Percentiles rank a stretch among this genome's conserved stretches.
phyloP scores from a whole-genome alignment of 2,888 invertebrate species.

The Tiliacea aurago region DNA sequence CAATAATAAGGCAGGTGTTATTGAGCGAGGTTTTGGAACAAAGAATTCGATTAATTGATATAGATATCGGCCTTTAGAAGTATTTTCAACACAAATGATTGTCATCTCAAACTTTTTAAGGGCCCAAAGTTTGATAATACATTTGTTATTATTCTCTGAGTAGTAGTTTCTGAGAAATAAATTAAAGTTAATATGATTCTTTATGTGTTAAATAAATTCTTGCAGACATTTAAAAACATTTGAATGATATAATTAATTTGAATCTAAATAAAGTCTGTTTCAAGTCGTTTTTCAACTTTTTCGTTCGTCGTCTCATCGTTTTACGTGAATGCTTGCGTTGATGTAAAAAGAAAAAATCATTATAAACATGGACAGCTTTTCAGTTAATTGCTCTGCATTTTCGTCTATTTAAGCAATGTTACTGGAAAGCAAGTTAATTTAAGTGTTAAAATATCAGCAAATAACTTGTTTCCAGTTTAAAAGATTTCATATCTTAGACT shows the following conservation, averaged over 20 bases:
- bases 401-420: not conserved
- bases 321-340: not conserved
- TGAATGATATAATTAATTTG: not conserved
- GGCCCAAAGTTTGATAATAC: conserved; percentile 10
- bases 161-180: conserved; percentile 10
- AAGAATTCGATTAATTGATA: conserved; percentile 1
- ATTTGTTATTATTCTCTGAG: not conserved
- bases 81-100: conserved; percentile 10
- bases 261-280: not conserved
- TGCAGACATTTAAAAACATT: not conserved
- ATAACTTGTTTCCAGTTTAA: not conserved
- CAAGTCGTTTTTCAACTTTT: not conserved
- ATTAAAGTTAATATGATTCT: not conserved
- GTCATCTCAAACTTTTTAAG: conserved; percentile 31
- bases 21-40: not conserved
- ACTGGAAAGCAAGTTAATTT: not conserved
- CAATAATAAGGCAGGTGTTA: too few relatives aligned
- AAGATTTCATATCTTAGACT: not conserved
- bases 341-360: not conserved
- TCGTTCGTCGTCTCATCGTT: too few relatives aligned
- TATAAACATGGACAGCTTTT: not conserved
- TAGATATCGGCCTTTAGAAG: not conserved
- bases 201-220: conserved; percentile 2
- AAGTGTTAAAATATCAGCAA: not conserved
- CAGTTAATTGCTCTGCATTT: not conserved